These are phyloP conservation scores for Nibea albiflora DNA, from an alignment of 2,113 vertebrate genomes.

Conservation along the genomic window DNA sequence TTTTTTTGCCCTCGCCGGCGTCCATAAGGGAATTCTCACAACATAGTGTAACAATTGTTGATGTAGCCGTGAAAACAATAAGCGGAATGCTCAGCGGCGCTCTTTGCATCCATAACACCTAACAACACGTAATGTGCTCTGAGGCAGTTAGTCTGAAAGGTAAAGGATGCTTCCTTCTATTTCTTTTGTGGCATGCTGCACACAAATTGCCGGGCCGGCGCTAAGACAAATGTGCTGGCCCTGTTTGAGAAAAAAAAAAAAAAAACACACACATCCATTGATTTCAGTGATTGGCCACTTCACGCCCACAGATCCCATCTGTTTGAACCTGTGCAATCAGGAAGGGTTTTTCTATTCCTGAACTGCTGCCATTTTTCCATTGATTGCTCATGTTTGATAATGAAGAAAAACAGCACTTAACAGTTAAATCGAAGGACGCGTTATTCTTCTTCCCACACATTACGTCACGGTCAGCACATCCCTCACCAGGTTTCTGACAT, in stretches of 20 bases:
- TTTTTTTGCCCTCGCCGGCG: slow-evolving; percentile 24
- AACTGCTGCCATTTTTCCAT: slow-evolving; percentile 70
- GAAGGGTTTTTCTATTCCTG: slow-evolving; percentile 60
- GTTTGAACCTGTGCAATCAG: slow-evolving; percentile 76
- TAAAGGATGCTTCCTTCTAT: neutral
- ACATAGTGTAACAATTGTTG: slow-evolving; percentile 5
- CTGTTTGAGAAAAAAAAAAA: slow-evolving; percentile 31
- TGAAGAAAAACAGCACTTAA: slow-evolving; percentile 62
- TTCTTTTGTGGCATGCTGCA: slow-evolving; percentile 8
- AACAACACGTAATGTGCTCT: slow-evolving; percentile 23
- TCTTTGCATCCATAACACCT: slow-evolving; percentile 46
- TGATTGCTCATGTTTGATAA: slow-evolving; percentile 77
- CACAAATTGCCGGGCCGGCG: slow-evolving; percentile 32
- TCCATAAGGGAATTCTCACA: slow-evolving; percentile 48
- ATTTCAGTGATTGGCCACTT: slow-evolving; percentile 78
- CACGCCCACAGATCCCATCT: slow-evolving; percentile 73
- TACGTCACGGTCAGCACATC: slow-evolving; percentile 58
- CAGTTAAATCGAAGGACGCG: slow-evolving; percentile 44
- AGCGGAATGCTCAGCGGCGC: neutral
- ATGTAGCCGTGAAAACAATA: slow-evolving; percentile 53
- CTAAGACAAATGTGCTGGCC: slow-evolving; percentile 47
- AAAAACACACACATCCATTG: slow-evolving; percentile 48
- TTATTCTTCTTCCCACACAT: slow-evolving; percentile 64
- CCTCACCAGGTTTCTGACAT: slow-evolving; percentile 63
- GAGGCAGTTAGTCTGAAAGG: neutral